Base-by-base conservation (phyloP, 2,888 invertebrate species). In the Gerosis bhagava region DNA sequence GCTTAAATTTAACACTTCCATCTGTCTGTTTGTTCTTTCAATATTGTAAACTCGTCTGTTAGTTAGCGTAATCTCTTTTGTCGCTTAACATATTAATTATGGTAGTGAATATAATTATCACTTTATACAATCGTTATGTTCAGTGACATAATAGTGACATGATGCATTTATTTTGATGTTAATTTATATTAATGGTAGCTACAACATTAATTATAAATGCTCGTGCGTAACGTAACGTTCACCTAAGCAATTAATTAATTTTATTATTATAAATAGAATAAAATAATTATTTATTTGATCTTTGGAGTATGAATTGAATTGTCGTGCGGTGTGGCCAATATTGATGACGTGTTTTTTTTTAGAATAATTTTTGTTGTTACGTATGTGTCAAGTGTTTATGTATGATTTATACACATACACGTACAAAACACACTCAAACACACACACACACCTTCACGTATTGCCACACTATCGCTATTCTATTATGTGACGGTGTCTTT, bases 131-230 rank as follows among this genome's bases (percentile, higher is more conserved):
- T 79, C 65, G 77, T 83, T 84, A 83, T 77, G 78, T 83, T 83
- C 77, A 65, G 73, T 74, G 80, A 86, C 83, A 83, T 84, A 77
- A 81, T 77, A 83, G 87, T 87, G 83, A 86, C 86, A 74, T 83
- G 84, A 86, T 87, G 88, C 88, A 88, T 88, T 88, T 88, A 88
- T 87, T 84, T 84, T 65, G 77, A 82, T 83, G 83, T 83, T 87
- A 86, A 83, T 84, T 86, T 83, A 83, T 81, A 73, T 73, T 86
- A 84, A 83, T 80, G 80, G 79, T 86, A 87, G 83, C 83, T 83
- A 83, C 80, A 83, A 83, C 76, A 80, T 77, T n/a, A n/a, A 70
- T 63, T 62, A 77, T 82, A 79, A 83, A 83, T 83, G 82, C 84
- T 83, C 82, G 78, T 78, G 80, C 77, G 69, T 78, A n/a, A n/a